Evolutionary conservation across 2,797 vertebrate species (phyloP), one percentile per base, ranked within the genome.

Genomic region (Enteromius argenteus): DNA sequence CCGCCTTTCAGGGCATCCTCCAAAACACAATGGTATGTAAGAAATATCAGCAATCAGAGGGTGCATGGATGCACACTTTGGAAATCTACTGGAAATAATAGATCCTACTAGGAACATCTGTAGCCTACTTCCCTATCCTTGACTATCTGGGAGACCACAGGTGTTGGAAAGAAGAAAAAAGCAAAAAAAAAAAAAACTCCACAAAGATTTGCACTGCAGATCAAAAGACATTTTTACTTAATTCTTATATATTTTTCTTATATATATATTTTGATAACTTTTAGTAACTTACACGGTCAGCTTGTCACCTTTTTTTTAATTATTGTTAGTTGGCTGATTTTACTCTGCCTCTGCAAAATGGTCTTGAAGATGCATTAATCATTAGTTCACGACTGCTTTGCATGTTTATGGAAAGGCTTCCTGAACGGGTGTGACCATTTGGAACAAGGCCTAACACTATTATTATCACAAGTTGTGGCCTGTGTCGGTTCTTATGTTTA

Each of bases 341-440:
- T 69, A 67, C 14, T 15, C 56, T 62, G 9, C 35, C 7, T 67
- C 64, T 72, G 67, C 32, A 81, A 9, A 58, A 77, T 78, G 56
- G 37, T 49, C 75, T 30, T 49, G 19, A 51, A 49, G 42, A 32
- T 51, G 14, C 81, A 80, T 83, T 79, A 72, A 75, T 80, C 46
- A 80, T 80, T 75, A 71, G 74, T 42, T 84, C 78, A 84, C 81
- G 51, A 66, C 68, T 53, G 64, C 77, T 39, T 76, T 11, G 66
- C 37, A 77, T 80, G 78, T 84, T 79, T 80, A 83, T 66, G 56
- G 39, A 71, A 77, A 84, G 13, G 67, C 69, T 86, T 83, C 42
- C 79, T 62, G 58, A 87, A 79, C 8, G 71, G 80, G 73, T 66
- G 44, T 80, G 64, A 60, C 80, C 32, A 75, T 58, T 85, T 85